Evolutionary conservation across 1,140 invertebrate genomes (phyloP), one percentile per base, ranked within the genome.

Genomic region (Probaryconus sp.): DNA sequence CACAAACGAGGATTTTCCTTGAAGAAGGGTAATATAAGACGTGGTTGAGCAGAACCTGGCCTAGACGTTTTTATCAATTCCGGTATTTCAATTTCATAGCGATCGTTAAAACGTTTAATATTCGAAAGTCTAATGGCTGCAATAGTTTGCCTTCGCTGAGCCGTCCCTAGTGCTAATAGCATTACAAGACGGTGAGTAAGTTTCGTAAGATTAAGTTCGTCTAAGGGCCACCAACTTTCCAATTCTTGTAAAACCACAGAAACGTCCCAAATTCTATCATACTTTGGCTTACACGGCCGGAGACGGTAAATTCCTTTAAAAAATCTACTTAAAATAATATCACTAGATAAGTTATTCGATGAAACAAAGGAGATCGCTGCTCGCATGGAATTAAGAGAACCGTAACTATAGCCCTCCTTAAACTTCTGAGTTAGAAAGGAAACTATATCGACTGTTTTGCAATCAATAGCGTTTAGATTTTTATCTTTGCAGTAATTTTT

Each of bases 281-380:
- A 84, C 61, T 78, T 77, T 1, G 80, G 79, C 21, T 35, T 64
- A 0, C 55, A 10, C 1, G 81, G 77, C 2, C 78, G 65, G 0
- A 64, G 11, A 18, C 45, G 68, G 26, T 65, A 81, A 5, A 81
- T 37, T 5, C 71, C 81, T 48, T 68, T 81, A 35, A 81, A 64
- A 50, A 81, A 81, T 42, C 78, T 31, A 11, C 64, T 33, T 7
- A 78, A 35, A 1, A 48, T 5, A 0, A 16, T 5, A 28, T 65
- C 38, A 5, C 58, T 55, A 6, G 50, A 21, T 2, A 45, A 21
- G 0, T 30, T 28, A 9, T 13, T 9, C 0, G 10, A 11, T 7
- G 45, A 35, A 11, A 72, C 24, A 9, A 63, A 20, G 5, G 70
- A 42, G 1, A 76, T 50, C 9, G 75, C 78, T 11, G 71, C 55